Percentiles rank a stretch among this genome's conserved stretches.
Evolutionary conservation across 2,113 vertebrate genomes (phyloP).

Genomic region (Electrona antarctica): DNA sequence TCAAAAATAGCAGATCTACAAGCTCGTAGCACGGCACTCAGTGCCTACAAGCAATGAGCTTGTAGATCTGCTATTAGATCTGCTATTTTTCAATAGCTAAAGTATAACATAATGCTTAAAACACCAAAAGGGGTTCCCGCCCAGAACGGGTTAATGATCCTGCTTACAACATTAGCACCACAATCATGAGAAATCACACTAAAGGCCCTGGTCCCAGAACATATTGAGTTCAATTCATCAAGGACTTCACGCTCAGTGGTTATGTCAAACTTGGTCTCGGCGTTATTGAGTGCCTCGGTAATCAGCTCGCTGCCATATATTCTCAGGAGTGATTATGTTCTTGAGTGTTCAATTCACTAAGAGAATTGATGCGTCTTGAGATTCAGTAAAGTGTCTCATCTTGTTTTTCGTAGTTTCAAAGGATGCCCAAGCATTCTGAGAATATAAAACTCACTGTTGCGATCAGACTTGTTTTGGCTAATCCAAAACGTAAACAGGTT

Average conservation of each 20-base stretch:
- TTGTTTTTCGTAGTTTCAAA: slow-evolving; percentile 7
- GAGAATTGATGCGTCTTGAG: slow-evolving; percentile 21
- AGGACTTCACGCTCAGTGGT: slow-evolving; percentile 47
- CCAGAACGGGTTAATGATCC: no score
- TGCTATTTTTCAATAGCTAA: no score
- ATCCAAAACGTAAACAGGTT: not conserved
- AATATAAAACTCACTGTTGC: not conserved
- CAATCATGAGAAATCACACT: slow-evolving; percentile 56
- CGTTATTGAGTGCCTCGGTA: slow-evolving; percentile 48
- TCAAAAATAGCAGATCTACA: no score
- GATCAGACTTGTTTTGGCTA: slow-evolving; percentile 5
- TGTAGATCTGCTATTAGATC: no score
- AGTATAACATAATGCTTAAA: no score
- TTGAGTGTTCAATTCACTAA: slow-evolving; percentile 10
- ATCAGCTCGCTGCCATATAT: slow-evolving; percentile 47
- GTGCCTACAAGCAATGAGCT: no score
- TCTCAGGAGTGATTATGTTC: slow-evolving; percentile 30
- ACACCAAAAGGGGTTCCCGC: no score
- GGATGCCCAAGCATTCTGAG: not conserved
- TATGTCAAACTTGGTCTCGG: slow-evolving; percentile 52
- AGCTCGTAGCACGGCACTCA: no score
- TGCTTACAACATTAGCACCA: slow-evolving; percentile 59
- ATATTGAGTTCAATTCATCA: slow-evolving; percentile 61
- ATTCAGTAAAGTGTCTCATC: slow-evolving; percentile 29
- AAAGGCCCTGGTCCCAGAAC: slow-evolving; percentile 41